phyloP scores from a whole-genome alignment of 1,140 invertebrate genomes.

The Lasioglossum baleicum region DNA sequence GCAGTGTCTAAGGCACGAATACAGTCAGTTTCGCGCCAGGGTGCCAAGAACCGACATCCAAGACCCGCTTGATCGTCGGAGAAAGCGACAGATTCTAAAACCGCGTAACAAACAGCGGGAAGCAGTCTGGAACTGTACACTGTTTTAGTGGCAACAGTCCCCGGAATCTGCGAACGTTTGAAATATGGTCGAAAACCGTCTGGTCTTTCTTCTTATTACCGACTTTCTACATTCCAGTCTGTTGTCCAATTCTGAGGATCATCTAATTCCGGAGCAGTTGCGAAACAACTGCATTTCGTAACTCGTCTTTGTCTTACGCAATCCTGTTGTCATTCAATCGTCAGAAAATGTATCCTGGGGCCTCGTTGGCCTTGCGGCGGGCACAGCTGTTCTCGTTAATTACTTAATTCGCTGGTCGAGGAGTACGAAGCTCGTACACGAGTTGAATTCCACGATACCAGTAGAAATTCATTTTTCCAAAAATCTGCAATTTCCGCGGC shows the following conservation, averaged over 20 bases:
- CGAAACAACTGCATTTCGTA: neutral
- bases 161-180: neutral
- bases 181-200: neutral
- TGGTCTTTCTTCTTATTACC: neutral
- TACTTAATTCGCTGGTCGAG: too few species aligned
- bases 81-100: constrained; percentile 36
- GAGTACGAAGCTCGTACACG: too few species aligned
- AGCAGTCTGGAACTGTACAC: neutral
- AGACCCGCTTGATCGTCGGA: neutral
- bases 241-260: neutral
- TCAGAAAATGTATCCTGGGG: too few species aligned
- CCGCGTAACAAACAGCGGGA: constrained; percentile 21
- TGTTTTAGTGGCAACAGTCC: neutral
- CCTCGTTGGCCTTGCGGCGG: too few species aligned
- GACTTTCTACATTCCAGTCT: neutral
- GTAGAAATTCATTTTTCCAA: too few species aligned
- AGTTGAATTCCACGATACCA: too few species aligned
- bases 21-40: neutral
- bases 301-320: neutral
- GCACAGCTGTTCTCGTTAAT: too few species aligned
- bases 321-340: neutral
- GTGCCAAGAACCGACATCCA: neutral
- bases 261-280: neutral
- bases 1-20: neutral
- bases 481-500: too few species aligned